Base-by-base conservation (phyloP, 2,797 vertebrate genomes). In the Chrysocyon brachyurus region DNA sequence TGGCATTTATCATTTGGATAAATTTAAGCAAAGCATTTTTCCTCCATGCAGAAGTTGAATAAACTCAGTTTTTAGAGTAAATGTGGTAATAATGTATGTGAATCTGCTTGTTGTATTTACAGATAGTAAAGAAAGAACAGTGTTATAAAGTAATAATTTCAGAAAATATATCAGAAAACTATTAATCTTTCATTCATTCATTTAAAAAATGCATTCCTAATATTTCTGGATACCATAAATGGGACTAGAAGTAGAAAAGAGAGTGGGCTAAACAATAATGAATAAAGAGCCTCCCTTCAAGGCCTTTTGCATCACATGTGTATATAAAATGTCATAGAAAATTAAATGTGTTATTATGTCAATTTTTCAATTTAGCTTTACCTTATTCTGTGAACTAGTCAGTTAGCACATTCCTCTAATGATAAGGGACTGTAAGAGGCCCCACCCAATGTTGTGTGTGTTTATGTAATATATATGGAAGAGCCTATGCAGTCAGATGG, bases 21-120 rank as follows among this genome's bases (percentile, higher is more conserved):
- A 46, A 66, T 87, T 64, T 66, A 97, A 78, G 49, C 9, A 91
- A 77, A 93, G 19, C 16, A 73, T 87, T 77, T 95, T 26, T 63
- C 46, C 5, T 75, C 66, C 10, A 56, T 12, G 12, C 16, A 36
- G 56, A 70, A 54, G n/a, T 7, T 77, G 6, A 97, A 77, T 93
- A 61, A 57, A 52, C 2, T 57, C 22, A 61, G 49, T 33, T 91
- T 10, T 84, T 36, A 83, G 31, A 91, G n/a, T 78, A 97, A 93
- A 83, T 22, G n/a, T 36, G 5, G 15, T 72, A 56, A 87, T n/a
- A 8, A 87, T n/a, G 8, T n/a, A 61, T 66, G 17, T 73, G 6
- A 8, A 40, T 57, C 63, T 77, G 22, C 11, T 89, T 87, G 15
- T 63, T 49, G 24, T 15, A 83, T 33, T 57, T 91, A 72, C 15